phyloP scores from a whole-genome alignment of 2,797 vertebrate species.

The Poeciliopsis presidionis region DNA sequence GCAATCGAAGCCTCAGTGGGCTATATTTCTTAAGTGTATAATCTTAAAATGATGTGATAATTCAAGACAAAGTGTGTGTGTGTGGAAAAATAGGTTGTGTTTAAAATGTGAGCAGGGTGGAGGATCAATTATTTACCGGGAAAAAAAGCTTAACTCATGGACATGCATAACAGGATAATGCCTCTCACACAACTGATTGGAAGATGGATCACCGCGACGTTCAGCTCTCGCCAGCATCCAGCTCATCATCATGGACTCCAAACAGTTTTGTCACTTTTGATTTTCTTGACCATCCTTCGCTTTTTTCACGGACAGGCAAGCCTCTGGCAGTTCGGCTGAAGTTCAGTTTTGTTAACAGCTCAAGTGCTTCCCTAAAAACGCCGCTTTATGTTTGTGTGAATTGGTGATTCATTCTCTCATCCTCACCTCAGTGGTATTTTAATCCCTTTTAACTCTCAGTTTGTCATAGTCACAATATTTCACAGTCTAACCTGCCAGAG shows the following conservation, averaged over 20 bases:
- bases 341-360: constrained; percentile 37
- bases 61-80: constrained; percentile 14
- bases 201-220: constrained; percentile 30
- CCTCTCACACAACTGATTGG: constrained; percentile 28
- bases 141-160: constrained; percentile 20
- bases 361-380: constrained; percentile 30
- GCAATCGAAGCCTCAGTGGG: constrained; percentile 55
- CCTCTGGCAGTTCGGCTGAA: constrained; percentile 8
- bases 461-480: constrained; percentile 64
- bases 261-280: constrained; percentile 41
- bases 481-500: constrained; percentile 53
- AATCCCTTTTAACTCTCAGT: constrained; percentile 55
- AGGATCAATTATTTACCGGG: constrained; percentile 9
- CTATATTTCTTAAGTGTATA: constrained; percentile 37
- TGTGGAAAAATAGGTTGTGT: neutral
- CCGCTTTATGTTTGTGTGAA: constrained; percentile 11
- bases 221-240: constrained; percentile 4
- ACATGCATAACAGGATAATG: constrained; percentile 33
- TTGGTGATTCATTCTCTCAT: constrained; percentile 39
- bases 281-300: constrained; percentile 13
- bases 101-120: neutral
- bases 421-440: constrained; percentile 37
- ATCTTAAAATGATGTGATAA: constrained; percentile 36
- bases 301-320: constrained; percentile 2
- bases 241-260: constrained; percentile 31